These are phyloP conservation scores for Dendrocopos noguchii DNA, from an alignment of 2,113 vertebrate genomes.

Conservation along the genomic window DNA sequence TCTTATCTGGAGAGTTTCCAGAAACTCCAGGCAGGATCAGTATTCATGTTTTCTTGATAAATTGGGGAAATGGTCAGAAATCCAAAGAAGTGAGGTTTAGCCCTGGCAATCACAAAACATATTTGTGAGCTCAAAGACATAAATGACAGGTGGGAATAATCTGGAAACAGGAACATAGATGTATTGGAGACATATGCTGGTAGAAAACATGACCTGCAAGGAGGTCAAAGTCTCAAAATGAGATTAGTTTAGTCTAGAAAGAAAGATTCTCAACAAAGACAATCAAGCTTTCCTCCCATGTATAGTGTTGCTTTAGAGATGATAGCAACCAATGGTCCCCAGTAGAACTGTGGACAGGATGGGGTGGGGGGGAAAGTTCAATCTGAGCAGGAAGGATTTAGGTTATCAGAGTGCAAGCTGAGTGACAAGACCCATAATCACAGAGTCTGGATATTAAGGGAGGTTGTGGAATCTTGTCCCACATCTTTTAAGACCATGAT, in stretches of 20 bases:
- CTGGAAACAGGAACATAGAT: neutral
- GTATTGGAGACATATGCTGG: neutral
- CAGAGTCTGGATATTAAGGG: neutral
- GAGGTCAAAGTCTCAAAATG: neutral
- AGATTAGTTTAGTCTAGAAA: neutral
- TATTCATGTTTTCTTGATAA: neutral
- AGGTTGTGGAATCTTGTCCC: neutral
- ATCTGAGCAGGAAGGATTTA: neutral
- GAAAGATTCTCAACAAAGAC: neutral
- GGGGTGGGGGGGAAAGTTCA: rapidly evolving
- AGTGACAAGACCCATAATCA: neutral
- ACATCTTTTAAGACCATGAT: neutral
- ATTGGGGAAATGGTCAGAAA: neutral
- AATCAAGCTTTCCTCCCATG: neutral
- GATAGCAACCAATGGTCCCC: neutral
- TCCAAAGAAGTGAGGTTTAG: neutral
- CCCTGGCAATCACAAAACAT: neutral
- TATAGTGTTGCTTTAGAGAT: neutral
- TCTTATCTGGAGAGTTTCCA: neutral
- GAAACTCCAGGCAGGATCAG: neutral
- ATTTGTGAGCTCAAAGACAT: neutral
- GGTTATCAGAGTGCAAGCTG: neutral
- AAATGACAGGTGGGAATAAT: neutral
- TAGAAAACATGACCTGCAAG: neutral
- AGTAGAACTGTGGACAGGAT: neutral